Evolutionary conservation across 2,113 vertebrate species (phyloP), one percentile per base, ranked within the genome.

Genomic region (Syrmaticus mikado): DNA sequence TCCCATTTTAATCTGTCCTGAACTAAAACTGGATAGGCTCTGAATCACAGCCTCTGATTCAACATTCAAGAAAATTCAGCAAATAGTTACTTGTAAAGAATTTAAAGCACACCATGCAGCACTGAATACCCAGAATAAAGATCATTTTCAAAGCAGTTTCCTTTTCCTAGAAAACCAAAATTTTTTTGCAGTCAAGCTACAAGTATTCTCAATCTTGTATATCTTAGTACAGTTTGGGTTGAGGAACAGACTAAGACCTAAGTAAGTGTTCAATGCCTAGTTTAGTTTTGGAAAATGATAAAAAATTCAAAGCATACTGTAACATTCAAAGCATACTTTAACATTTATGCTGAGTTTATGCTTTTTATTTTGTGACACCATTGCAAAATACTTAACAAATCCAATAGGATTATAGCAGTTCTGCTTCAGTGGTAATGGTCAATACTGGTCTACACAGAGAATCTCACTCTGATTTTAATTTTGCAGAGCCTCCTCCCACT

Each of bases 1-100:
- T 41, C 8, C 16, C 20, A 8, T 0, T 78, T 94, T 90, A 68
- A 43, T 43, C 16, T 9, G 68, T 89, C 13, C 40, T 55, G 7
- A 13, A 11, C 83, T 89, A 94, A 87, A 87, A 67, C 36, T 10
- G 60, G 34, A 57, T 11, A 76, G 14, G 25, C 3, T 79, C 10
- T 46, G 82, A n/a, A n/a, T 65, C n/a, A 40, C 7, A 70, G 7
- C 2, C 2, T 11, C 12, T 27, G 25, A 24, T 57, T 52, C 11
- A 92, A 64, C 11, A 25, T 57, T 65, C 52, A 43, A 5, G 62
- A 62, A 94, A 79, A 89, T 79, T 84, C 64, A 95, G 89, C 87
- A 95, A 40, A 74, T 14, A 3, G 25, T 74, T 5, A 81, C 72
- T 95, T 85, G 6, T 11, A 41, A 92, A 81, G 48, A 85, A 90